A percentile compares a stretch with the other conserved stretches of the same genome.
Conservation (phyloP, 2,888 invertebrate genomes). For the Dolichopus griseipennis region DNA sequence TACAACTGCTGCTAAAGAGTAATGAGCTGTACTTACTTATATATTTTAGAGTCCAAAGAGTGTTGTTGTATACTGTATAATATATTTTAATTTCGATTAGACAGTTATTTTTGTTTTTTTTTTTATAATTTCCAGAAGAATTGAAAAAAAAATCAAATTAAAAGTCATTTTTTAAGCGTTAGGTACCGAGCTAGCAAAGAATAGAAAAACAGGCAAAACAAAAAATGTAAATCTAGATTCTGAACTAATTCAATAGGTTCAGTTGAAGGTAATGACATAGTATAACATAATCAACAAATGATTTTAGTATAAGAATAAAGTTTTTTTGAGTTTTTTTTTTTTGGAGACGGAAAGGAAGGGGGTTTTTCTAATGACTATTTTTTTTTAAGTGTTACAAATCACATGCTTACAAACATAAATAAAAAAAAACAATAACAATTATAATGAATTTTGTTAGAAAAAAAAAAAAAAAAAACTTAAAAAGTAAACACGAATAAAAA, state of each 20-base stretch:
- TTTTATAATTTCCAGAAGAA: not conserved
- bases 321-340: not conserved
- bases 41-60: not conserved
- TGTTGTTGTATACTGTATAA: not conserved
- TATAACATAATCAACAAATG: not conserved
- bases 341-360: not conserved
- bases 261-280: not conserved
- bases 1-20: not conserved
- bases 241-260: not conserved
- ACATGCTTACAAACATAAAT: no score
- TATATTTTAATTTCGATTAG: not conserved
- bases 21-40: conserved; percentile 2
- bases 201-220: no score
- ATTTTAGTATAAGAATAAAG: not conserved
- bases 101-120: not conserved
- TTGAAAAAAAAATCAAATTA: no score
- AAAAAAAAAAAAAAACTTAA: no score
- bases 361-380: no score
- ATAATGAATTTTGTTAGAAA: no score
- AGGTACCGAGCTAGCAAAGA: no score
- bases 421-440: no score
- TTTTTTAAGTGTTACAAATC: no score
- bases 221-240: not conserved
- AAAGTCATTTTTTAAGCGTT: no score
- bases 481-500: no score